A percentile compares a stretch with the other conserved stretches of the same genome.
Evolutionary conservation across 1,140 invertebrate genomes (phyloP).

Genomic region (Dendrolimus kikuchii): DNA sequence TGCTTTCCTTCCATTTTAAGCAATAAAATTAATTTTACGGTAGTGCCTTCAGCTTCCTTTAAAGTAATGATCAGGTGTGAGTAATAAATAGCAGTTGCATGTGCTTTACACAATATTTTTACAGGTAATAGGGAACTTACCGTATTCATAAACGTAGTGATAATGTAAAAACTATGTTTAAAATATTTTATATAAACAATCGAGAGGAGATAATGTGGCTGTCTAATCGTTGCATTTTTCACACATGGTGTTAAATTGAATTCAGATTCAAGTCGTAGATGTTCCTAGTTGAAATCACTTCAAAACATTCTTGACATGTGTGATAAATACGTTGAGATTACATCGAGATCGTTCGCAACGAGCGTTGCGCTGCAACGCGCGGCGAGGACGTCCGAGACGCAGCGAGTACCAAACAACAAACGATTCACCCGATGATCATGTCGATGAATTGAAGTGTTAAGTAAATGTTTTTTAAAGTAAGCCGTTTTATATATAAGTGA

Average conservation of each 20-base stretch:
- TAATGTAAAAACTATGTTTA: slow-evolving; percentile 57
- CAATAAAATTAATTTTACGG: slow-evolving; percentile 64
- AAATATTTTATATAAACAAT: slow-evolving; percentile 61
- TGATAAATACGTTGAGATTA: slow-evolving; percentile 52
- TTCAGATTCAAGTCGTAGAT: slow-evolving; percentile 47
- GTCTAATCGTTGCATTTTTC: slow-evolving; percentile 67
- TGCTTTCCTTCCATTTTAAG: slow-evolving; percentile 59
- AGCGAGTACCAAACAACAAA: slow-evolving; percentile 60
- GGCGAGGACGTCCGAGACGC: neutral
- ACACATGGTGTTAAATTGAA: slow-evolving; percentile 50
- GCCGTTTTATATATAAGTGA: slow-evolving; percentile 58
- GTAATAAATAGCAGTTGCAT: slow-evolving; percentile 55
- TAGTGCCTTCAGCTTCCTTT: slow-evolving; percentile 69
- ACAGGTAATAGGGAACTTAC: slow-evolving; percentile 66
- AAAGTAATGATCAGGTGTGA: slow-evolving; percentile 48
- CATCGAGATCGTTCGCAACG: slow-evolving; percentile 1
- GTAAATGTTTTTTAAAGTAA: slow-evolving; percentile 65
- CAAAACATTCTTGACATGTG: slow-evolving; percentile 47
- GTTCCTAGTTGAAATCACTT: slow-evolving; percentile 62
- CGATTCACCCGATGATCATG: slow-evolving; percentile 52
- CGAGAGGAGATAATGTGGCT: slow-evolving; percentile 57
- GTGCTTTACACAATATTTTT: slow-evolving; percentile 69
- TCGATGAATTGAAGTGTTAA: slow-evolving; percentile 62
- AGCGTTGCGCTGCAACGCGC: slow-evolving; percentile 1
- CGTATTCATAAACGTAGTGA: slow-evolving; percentile 64